Conservation (phyloP, 1,140 invertebrate genomes). For the Philopotamus ludificatus region DNA sequence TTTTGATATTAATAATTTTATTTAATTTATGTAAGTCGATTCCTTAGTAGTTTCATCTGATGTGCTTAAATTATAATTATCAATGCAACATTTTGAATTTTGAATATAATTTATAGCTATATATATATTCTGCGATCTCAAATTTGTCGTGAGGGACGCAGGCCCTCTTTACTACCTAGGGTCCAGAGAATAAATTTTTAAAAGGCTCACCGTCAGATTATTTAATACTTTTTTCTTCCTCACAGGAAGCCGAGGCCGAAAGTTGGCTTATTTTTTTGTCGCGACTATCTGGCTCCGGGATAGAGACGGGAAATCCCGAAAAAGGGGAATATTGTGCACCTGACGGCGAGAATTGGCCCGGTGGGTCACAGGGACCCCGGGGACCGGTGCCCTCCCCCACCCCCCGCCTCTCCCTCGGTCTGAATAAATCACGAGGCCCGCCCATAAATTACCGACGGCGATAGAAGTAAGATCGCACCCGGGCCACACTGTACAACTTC, state of each 20-base stretch:
- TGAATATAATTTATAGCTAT: too few relatives aligned
- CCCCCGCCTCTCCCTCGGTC: background rate
- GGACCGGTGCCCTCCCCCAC: background rate
- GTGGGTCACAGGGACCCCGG: background rate
- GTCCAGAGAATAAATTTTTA: too few relatives aligned
- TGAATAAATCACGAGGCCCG: conserved; percentile 19
- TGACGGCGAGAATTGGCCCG: background rate
- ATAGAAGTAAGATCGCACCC: conserved; percentile 14
- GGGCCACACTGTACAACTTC: conserved; percentile 18
- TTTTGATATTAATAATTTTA: too few relatives aligned
- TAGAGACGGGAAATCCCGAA: background rate
- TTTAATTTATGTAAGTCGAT: too few relatives aligned
- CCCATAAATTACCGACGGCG: conserved; percentile 13
- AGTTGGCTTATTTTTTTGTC: background rate
- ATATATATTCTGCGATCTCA: too few relatives aligned
- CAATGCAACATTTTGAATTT: too few relatives aligned
- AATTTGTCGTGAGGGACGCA: too few relatives aligned
- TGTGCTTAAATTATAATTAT: too few relatives aligned
- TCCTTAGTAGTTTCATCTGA: too few relatives aligned
- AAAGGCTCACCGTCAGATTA: background rate
- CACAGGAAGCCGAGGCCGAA: too few relatives aligned
- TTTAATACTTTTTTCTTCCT: too few relatives aligned
- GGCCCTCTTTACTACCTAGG: too few relatives aligned
- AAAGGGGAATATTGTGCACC: conserved; percentile 1
- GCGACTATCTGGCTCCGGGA: background rate